phyloP scores from a whole-genome alignment of 2,797 vertebrate species.

The Coregonus ussuriensis region DNA sequence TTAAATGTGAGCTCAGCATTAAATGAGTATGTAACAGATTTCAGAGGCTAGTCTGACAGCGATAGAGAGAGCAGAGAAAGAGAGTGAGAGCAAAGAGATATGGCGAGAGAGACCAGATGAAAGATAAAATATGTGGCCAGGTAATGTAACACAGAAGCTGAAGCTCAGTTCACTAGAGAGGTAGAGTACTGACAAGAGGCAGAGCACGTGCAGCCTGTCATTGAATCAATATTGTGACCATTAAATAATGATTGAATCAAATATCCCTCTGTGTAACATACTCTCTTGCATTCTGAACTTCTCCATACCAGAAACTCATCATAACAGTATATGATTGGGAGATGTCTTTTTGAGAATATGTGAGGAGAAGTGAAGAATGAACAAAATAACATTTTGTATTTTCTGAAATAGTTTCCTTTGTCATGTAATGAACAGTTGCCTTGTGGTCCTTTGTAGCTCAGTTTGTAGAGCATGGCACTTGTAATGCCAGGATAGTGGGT shows the following conservation, averaged over 20 bases:
- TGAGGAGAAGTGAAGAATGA: neutral
- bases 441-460: too few relatives aligned
- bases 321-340: neutral
- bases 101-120: neutral
- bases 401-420: neutral
- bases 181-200: neutral
- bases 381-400: neutral
- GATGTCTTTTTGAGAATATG: neutral
- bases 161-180: neutral
- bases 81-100: neutral
- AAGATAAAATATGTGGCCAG: constrained; percentile 28
- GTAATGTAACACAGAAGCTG: constrained; percentile 16
- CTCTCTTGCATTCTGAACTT: too few relatives aligned
- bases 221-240: too few relatives aligned
- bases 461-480: too few relatives aligned
- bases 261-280: too few relatives aligned
- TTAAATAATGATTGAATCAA: too few relatives aligned
- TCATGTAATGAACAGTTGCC: neutral
- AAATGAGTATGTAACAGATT: neutral
- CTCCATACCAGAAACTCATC: too few relatives aligned
- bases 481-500: too few relatives aligned
- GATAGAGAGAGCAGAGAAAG: constrained; percentile 16
- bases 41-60: constrained; percentile 28
- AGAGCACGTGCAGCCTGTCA: too few relatives aligned
- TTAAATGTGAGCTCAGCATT: constrained; percentile 17